A percentile compares a stretch with the other conserved stretches of the same genome.
These are phyloP conservation scores for Torymus auratus DNA, from an alignment of 2,888 invertebrate species.

Conservation along the genomic window DNA sequence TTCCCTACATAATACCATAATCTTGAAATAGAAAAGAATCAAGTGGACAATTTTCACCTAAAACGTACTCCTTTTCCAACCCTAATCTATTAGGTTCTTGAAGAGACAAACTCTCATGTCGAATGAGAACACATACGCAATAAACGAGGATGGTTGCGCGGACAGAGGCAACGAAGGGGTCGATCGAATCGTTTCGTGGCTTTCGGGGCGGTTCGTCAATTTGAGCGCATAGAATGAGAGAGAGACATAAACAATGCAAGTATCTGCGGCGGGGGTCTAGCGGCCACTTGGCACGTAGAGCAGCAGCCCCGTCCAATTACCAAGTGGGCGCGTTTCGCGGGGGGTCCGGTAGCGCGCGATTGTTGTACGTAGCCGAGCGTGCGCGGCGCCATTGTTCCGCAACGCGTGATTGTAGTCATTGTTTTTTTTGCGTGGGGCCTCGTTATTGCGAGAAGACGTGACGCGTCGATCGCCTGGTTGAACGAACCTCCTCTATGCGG, in stretches of 20 bases:
- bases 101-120: not conserved
- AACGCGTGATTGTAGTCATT: conserved; percentile 73
- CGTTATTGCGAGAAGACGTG: conserved; percentile 18
- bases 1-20: too few species aligned
- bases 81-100: conserved; percentile 10
- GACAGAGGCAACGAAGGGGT: not conserved
- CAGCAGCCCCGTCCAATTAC: conserved; percentile 72
- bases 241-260: conserved; percentile 70
- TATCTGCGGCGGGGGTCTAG: conserved; percentile 68
- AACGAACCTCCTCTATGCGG: too few species aligned
- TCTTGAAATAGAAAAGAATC: too few species aligned
- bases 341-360: conserved; percentile 71
- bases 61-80: too few species aligned
- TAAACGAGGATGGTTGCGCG: too few species aligned
- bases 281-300: conserved; percentile 74
- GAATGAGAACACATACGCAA: not conserved
- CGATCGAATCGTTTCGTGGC: conserved; percentile 47
- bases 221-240: conserved; percentile 6
- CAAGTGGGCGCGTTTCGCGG: conserved; percentile 73
- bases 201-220: conserved; percentile 44
- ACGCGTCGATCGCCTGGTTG: conserved; percentile 5
- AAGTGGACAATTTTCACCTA: too few species aligned
- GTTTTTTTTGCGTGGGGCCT: conserved; percentile 64
- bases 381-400: conserved; percentile 62
- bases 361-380: conserved; percentile 64